phyloP scores from a whole-genome alignment of 2,113 vertebrate genomes.

The Leptosomus discolor region DNA sequence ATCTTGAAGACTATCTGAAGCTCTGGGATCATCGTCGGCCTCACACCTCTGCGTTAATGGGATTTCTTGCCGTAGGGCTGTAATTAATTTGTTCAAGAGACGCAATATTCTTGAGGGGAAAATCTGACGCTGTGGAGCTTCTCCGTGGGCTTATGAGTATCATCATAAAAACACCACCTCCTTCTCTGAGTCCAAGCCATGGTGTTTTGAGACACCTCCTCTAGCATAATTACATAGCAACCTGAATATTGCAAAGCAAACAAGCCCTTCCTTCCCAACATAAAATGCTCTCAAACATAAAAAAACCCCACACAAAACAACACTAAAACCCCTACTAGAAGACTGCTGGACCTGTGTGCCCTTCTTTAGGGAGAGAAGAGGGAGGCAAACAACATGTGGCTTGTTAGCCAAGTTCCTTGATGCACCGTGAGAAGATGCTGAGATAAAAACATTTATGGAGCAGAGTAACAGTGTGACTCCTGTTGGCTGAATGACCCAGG shows the following conservation, averaged over 20 bases:
- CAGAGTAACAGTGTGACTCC: neutral
- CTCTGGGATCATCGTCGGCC: neutral
- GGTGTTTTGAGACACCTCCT: slow-evolving; percentile 16
- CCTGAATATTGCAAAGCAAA: slow-evolving; percentile 21
- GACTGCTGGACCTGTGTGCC: neutral
- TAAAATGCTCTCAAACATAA: neutral
- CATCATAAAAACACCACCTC: neutral
- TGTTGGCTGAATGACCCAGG: neutral
- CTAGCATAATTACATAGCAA: slow-evolving; percentile 27
- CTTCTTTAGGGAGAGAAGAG: neutral
- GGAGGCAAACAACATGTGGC: neutral
- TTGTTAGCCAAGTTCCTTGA: neutral
- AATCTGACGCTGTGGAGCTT: neutral
- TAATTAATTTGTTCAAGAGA: slow-evolving; percentile 17
- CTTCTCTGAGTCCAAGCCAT: neutral
- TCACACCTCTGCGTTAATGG: neutral
- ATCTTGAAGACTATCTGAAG: neutral
- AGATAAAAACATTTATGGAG: neutral
- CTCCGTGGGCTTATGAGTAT: neutral
- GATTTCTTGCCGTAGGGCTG: neutral
- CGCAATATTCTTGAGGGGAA: neutral
- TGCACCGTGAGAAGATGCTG: neutral
- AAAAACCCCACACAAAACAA: neutral
- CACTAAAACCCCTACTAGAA: neutral
- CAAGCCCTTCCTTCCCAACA: neutral